Percentiles rank a stretch among this genome's conserved stretches.
Conservation (phyloP, 2,797 vertebrate genomes). For the Gila robusta region DNA sequence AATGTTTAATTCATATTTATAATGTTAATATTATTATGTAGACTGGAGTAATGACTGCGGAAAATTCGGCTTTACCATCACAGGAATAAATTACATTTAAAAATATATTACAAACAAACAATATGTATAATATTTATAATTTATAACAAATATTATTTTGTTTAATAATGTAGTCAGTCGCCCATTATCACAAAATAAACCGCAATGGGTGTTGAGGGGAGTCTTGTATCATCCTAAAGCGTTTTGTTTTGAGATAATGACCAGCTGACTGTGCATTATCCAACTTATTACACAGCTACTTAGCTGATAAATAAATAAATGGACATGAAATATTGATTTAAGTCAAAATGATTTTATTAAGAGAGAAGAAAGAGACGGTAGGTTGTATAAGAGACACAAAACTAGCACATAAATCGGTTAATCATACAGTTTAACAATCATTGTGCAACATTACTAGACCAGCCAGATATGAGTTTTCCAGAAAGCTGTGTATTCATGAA, state of each 20-base stretch:
- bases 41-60: neutral
- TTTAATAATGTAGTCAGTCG: neutral
- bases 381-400: neutral
- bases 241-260: conserved; percentile 9
- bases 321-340: conserved; percentile 6
- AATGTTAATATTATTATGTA: neutral
- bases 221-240: neutral
- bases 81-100: neutral
- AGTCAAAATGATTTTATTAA: conserved; percentile 13
- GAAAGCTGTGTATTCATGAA: neutral
- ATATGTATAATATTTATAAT: too few species aligned
- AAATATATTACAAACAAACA: too few species aligned
- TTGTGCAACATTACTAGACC: neutral
- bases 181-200: neutral
- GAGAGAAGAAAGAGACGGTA: neutral
- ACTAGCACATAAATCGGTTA: neutral
- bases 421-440: neutral
- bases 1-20: neutral
- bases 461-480: neutral
- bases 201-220: neutral
- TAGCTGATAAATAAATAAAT: conserved; percentile 10
- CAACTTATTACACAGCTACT: neutral
- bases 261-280: neutral
- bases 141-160: neutral
- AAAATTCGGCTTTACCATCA: neutral